Evolutionary conservation across 2,888 invertebrate genomes (phyloP).

Genomic region (Lycocerus yunnanus): DNA sequence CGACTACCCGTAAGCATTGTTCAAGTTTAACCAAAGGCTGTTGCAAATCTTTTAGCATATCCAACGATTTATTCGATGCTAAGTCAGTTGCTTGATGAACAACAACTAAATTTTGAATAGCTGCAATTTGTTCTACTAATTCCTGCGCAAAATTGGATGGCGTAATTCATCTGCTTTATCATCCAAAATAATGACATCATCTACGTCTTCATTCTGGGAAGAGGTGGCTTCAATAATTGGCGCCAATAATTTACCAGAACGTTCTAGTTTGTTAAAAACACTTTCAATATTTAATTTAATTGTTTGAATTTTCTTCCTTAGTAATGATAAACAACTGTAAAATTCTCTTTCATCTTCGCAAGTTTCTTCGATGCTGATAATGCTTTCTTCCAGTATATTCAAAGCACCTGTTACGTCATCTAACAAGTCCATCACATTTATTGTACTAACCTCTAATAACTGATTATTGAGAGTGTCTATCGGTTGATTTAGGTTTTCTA

Average conservation of each 20-base stretch:
- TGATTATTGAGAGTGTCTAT: constrained; percentile 55
- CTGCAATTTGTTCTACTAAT: constrained; percentile 46
- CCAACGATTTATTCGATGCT: constrained; percentile 14
- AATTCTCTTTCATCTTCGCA: constrained; percentile 41
- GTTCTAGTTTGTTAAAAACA: not conserved
- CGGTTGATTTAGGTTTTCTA: constrained; percentile 59
- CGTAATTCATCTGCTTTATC: constrained; percentile 1
- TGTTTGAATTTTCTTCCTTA: constrained; percentile 44
- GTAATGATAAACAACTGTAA: constrained; percentile 42
- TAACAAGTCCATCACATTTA: constrained; percentile 41
- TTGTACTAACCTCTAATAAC: constrained; percentile 44
- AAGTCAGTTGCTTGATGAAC: constrained; percentile 34
- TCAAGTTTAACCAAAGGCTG: constrained; percentile 47
- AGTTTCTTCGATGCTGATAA: constrained; percentile 42
- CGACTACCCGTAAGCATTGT: constrained; percentile 43
- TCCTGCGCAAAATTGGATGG: constrained; percentile 39
- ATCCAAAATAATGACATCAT: constrained; percentile 7
- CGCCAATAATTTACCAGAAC: constrained; percentile 27
- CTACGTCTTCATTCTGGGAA: not conserved
- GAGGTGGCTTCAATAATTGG: constrained; percentile 31
- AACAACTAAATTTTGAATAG: constrained; percentile 45
- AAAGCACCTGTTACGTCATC: constrained; percentile 49
- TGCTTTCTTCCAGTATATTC: constrained; percentile 49
- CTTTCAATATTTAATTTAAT: constrained; percentile 47
- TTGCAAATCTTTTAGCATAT: constrained; percentile 34